Base-by-base conservation (phyloP, 2,113 vertebrate species). In the Oryzias celebensis region DNA sequence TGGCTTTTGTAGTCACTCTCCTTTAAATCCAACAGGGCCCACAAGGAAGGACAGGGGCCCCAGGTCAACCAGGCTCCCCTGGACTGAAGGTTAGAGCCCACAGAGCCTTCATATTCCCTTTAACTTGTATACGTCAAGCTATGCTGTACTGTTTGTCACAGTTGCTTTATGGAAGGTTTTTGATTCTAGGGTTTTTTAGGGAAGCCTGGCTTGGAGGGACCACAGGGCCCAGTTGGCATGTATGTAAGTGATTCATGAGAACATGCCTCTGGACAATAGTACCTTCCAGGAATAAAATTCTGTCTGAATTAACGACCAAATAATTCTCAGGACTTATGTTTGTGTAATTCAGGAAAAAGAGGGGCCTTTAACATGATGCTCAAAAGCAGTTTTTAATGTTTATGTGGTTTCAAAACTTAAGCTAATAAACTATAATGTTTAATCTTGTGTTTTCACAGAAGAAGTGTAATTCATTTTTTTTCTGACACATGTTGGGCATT, bases 141-240 rank as follows among this genome's bases (percentile, higher is more conserved):
- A 0, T 22, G 6, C 2, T 24, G 44, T 22, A 16, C 20, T 44
- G 3, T 14, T 22, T 4, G 5, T 36, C 15, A 15, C 45, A 13
- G 24, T 49, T 31, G 16, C 67, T 8, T 50, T 18, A 24, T 23
- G 51, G 4, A 53, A 41, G 75, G 24, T 57, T 56, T n/a, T 70
- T 23, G 69, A n/a, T 81, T 49, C 58, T 78, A 96, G 95, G 95
- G 95, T 26, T 90, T 94, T 58, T 88, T 88, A 53, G 95, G 95
- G 54, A 94, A 95, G 63, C 77, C 88, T 0, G 94, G 94, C 55
- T 16, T 24, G 1, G 92, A 93, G 49, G 95, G 95, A 72, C 90
- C 87, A 0, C 95, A 96, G 77, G 95, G 94, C 74, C 85, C 87
- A 58, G 93, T 96, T 58, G 95, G 94, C 88, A 89, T 91, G 90